phyloP scores from a whole-genome alignment of 37 sponge, comb jelly and placozoan genomes.

The Mnemiopsis leidyi region DNA sequence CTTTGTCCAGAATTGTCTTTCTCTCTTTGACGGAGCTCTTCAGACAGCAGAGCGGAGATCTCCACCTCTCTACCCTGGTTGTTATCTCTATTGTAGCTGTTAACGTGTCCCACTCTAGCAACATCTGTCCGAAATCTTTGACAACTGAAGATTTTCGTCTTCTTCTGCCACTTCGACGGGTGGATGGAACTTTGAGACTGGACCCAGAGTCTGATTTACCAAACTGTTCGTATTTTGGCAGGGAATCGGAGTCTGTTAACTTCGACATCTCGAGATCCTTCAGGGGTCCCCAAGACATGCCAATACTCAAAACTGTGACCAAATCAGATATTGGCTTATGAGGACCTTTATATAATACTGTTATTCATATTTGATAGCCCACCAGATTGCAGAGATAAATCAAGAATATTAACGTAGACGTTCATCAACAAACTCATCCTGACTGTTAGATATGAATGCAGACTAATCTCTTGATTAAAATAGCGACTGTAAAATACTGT shows the following conservation, averaged over 20 bases:
- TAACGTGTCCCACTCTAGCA: conserved; percentile 20
- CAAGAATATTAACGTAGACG: background rate
- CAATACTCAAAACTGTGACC: too few relatives aligned
- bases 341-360: too few relatives aligned
- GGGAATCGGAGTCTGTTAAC: background rate
- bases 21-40: background rate
- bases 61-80: background rate
- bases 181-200: conserved; percentile 10
- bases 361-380: too few relatives aligned
- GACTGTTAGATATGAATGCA: background rate
- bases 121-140: conserved; percentile 49
- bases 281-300: background rate
- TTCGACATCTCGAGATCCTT: background rate
- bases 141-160: conserved; percentile 8
- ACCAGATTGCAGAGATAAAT: background rate
- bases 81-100: background rate
- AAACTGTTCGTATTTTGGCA: background rate
- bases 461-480: background rate
- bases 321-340: too few relatives aligned
- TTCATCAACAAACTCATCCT: background rate
- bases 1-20: conserved; percentile 27
- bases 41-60: conserved; percentile 30
- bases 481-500: too few relatives aligned
- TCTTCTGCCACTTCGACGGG: background rate
- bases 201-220: conserved; percentile 28